These are phyloP conservation scores for Tachypleus tridentatus DNA, from an alignment of 1,140 invertebrate species.

Conservation along the genomic window DNA sequence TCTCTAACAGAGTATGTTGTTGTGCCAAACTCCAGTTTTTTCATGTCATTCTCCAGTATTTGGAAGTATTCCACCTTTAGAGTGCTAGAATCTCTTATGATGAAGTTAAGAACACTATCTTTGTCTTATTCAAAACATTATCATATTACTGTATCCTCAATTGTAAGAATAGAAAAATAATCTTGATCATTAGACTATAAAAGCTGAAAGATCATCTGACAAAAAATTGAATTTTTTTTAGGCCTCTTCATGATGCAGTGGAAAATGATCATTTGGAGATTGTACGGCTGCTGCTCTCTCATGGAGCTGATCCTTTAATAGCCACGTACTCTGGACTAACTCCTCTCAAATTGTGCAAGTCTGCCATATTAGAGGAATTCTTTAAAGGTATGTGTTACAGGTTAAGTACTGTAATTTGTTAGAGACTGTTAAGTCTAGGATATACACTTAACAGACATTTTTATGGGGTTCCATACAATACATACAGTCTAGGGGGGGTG, in stretches of 20 bases:
- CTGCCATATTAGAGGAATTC: slow-evolving; percentile 45
- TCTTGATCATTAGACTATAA: slow-evolving; percentile 3
- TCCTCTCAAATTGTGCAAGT: slow-evolving; percentile 62
- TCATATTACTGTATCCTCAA: too few species aligned
- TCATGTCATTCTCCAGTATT: too few species aligned
- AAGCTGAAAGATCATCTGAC: not conserved
- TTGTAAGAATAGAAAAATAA: not conserved
- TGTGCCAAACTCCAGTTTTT: too few species aligned
- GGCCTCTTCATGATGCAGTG: slow-evolving; percentile 71
- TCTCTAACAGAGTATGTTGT: too few species aligned
- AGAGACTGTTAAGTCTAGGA: not conserved
- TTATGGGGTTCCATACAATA: slow-evolving; percentile 53
- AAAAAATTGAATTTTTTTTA: slow-evolving; percentile 32
- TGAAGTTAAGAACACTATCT: too few species aligned
- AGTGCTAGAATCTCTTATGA: too few species aligned
- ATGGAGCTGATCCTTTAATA: slow-evolving; percentile 79
- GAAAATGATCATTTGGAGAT: slow-evolving; percentile 82
- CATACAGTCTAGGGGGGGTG: not conserved
- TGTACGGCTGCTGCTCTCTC: slow-evolving; percentile 70
- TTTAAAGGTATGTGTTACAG: slow-evolving; percentile 36
- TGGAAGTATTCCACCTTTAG: too few species aligned
- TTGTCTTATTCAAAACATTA: too few species aligned
- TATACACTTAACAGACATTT: slow-evolving; percentile 51
- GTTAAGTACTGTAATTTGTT: slow-evolving; percentile 1
- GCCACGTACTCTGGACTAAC: slow-evolving; percentile 81